phyloP scores from a whole-genome alignment of 1,140 invertebrate genomes.

The Platyura marginata region DNA sequence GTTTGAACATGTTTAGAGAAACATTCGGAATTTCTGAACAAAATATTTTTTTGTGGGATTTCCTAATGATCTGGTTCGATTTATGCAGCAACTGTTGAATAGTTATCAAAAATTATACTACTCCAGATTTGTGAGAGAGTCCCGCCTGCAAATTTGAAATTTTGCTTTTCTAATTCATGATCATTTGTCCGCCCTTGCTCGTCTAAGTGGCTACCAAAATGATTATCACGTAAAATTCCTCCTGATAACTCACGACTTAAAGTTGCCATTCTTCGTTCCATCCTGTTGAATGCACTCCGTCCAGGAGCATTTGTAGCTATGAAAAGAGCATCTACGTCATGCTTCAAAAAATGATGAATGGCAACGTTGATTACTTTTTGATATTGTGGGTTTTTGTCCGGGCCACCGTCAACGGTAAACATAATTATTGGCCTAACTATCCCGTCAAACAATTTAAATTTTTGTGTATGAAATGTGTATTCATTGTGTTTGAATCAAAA shows the following conservation, averaged over 20 bases:
- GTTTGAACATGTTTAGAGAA: no score
- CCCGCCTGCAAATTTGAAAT: constrained; percentile 15
- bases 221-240: constrained; percentile 22
- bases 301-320: constrained; percentile 24
- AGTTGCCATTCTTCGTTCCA: constrained; percentile 21
- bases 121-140: constrained; percentile 16
- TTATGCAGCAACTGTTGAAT: constrained; percentile 16
- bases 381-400: constrained; percentile 26
- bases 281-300: constrained; percentile 17
- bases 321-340: constrained; percentile 24
- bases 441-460: no score
- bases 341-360: constrained; percentile 18
- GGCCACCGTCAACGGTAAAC: constrained; percentile 21
- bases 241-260: constrained; percentile 20
- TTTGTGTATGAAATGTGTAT: no score
- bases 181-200: constrained; percentile 15
- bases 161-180: constrained; percentile 16
- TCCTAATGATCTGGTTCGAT: not conserved
- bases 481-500: no score
- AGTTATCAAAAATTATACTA: constrained; percentile 14
- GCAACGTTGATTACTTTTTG: constrained; percentile 15
- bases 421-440: constrained; percentile 22
- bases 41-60: not conserved
- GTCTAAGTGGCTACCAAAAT: constrained; percentile 22
- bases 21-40: no score